Evolutionary conservation across 1,140 invertebrate genomes (phyloP).

Genomic region (Brachionus asplanchnoidis): DNA sequence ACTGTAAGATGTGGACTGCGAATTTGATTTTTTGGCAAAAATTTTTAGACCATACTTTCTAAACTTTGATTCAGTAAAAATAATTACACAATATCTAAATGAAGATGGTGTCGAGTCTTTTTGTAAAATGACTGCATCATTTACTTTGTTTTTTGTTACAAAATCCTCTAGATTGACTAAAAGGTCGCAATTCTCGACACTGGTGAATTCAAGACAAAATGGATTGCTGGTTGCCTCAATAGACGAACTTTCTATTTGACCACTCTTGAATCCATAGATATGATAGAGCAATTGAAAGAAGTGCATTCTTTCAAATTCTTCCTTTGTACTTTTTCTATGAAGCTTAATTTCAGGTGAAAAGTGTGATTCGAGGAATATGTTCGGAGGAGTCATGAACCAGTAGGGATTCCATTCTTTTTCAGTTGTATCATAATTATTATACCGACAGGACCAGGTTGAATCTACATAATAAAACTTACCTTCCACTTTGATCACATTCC

Average conservation of each 20-base stretch:
- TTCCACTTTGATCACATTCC: background rate
- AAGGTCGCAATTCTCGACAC: background rate
- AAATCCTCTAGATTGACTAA: background rate
- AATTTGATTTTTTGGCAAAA: background rate
- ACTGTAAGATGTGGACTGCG: background rate
- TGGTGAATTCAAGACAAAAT: background rate
- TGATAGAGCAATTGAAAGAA: background rate
- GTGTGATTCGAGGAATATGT: background rate
- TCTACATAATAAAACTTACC: background rate
- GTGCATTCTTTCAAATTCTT: conserved; percentile 10
- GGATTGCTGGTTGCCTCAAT: background rate
- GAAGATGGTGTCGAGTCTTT: background rate
- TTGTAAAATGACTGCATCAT: background rate
- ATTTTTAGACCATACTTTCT: background rate
- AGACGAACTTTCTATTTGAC: background rate
- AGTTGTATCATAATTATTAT: background rate
- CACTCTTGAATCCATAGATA: background rate
- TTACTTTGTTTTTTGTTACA: background rate
- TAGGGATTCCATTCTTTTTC: background rate
- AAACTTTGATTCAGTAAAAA: background rate
- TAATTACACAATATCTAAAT: background rate
- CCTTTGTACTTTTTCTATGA: background rate
- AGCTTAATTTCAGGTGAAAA: conserved; percentile 4
- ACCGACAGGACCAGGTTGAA: background rate
- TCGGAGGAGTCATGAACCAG: conserved; percentile 6